phyloP scores from a whole-genome alignment of 2,888 invertebrate species.

The Phyto melanocephala region DNA sequence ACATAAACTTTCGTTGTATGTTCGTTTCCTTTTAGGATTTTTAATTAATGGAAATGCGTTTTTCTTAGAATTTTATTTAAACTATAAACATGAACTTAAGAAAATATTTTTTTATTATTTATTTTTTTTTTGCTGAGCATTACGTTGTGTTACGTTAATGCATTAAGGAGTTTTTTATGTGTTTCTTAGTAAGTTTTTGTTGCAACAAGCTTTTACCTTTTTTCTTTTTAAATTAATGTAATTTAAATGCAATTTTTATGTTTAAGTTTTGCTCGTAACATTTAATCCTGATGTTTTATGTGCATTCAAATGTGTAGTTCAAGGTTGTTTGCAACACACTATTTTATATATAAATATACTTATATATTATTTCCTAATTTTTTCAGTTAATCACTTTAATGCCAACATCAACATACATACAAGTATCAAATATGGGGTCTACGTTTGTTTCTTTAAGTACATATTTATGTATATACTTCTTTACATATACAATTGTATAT shows the following conservation, averaged over 20 bases:
- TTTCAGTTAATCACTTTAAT: neutral
- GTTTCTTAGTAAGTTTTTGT: neutral
- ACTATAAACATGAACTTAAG: neutral
- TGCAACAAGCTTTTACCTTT: neutral
- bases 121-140: neutral
- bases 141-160: neutral
- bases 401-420: neutral
- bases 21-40: neutral
- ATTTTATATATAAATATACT: no score
- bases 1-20: neutral
- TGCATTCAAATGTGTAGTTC: slow-evolving; percentile 18
- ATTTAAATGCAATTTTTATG: slow-evolving; percentile 38
- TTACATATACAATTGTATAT: neutral
- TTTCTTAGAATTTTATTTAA: neutral
- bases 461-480: neutral
- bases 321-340: slow-evolving; percentile 14
- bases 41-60: slow-evolving; percentile 24
- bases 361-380: neutral
- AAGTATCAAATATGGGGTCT: neutral
- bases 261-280: slow-evolving; percentile 7
- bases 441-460: neutral
- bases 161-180: neutral
- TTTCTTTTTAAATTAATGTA: slow-evolving; percentile 9
- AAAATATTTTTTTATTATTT: neutral
- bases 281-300: slow-evolving; percentile 4